Conservation (phyloP, 2,888 invertebrate species). For the Campopleginae sp. region DNA sequence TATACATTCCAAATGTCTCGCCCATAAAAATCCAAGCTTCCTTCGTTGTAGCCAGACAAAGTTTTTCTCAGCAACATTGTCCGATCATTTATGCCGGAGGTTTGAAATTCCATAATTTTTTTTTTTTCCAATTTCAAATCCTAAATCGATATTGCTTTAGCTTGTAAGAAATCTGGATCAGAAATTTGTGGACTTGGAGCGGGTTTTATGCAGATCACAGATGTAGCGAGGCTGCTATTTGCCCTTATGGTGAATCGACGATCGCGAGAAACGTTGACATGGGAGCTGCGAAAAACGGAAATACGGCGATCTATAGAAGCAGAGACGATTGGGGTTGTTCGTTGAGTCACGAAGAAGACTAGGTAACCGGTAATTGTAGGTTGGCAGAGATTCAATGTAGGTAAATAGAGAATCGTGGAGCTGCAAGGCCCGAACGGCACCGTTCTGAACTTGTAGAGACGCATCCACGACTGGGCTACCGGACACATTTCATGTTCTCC, state of each 20-base stretch:
- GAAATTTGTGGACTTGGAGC: conserved; percentile 36
- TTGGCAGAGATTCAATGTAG: conserved; percentile 84
- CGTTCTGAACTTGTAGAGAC: conserved; percentile 72
- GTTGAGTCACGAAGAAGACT: conserved; percentile 74
- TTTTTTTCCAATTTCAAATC: background rate
- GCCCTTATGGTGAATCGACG: conserved; percentile 54
- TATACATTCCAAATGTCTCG: background rate
- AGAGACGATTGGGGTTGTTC: conserved; percentile 60
- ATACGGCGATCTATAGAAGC: conserved; percentile 51
- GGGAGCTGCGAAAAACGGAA: conserved; percentile 53
- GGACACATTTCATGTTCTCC: conserved; percentile 45
- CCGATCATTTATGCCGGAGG: background rate
- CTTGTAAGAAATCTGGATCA: background rate
- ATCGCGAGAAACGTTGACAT: conserved; percentile 59
- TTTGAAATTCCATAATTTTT: background rate
- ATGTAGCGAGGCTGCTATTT: conserved; percentile 56
- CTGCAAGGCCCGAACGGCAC: conserved; percentile 78
- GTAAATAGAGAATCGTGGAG: conserved; percentile 81
- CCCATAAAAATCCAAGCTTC: conserved; percentile 8
- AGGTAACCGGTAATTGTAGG: conserved; percentile 84
- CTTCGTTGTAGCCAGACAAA: background rate
- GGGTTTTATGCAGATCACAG: conserved; percentile 47
- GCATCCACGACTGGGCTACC: conserved; percentile 53
- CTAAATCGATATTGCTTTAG: background rate
- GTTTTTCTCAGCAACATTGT: background rate